Conservation (phyloP, 2,113 vertebrate genomes). For the Chloebia gouldiae region DNA sequence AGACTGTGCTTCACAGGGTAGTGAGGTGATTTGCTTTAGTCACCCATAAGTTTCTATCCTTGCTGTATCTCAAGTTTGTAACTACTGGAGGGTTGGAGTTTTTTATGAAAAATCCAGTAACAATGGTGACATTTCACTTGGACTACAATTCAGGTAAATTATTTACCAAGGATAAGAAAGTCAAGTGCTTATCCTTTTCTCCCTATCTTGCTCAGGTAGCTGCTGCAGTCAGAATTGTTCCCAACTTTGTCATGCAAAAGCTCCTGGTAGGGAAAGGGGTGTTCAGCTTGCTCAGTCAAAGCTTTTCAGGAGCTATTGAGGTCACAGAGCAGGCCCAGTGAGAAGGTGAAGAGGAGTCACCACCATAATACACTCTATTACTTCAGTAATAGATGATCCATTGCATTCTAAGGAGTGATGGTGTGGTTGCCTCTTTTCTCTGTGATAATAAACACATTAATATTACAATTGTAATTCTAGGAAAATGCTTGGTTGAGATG, state of each 20-base stretch:
- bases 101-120: not conserved
- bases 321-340: rapidly evolving
- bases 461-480: not conserved
- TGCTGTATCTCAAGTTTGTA: not conserved
- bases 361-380: not conserved
- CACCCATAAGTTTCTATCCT: not conserved
- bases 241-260: not conserved
- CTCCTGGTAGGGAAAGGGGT: not conserved
- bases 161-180: not conserved
- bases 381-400: too few relatives aligned
- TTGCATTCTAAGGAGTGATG: not conserved
- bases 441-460: not conserved
- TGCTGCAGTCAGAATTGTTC: not conserved
- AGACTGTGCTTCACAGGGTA: not conserved
- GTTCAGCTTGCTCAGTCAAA: not conserved
- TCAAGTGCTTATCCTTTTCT: not conserved
- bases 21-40: too few relatives aligned
- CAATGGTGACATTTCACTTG: not conserved
- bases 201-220: not conserved
- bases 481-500: not conserved
- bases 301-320: not conserved
- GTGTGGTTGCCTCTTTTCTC: not conserved
- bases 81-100: not conserved
- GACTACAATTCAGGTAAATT: not conserved
- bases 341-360: not conserved